These are phyloP conservation scores for Microcebus jonahi DNA, from an alignment of 2,113 vertebrate genomes.

Conservation along the genomic window DNA sequence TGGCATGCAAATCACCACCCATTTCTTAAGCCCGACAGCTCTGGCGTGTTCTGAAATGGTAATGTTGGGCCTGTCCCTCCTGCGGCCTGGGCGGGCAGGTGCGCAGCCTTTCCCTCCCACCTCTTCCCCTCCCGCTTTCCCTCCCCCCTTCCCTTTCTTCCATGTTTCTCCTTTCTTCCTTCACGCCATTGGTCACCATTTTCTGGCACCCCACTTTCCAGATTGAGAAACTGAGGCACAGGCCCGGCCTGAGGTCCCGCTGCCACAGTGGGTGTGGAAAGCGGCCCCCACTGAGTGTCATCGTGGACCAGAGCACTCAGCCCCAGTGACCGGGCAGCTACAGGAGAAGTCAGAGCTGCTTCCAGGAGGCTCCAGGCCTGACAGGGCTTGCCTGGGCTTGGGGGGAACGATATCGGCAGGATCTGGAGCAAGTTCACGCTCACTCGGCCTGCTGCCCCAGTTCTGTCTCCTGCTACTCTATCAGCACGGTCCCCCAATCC, in stretches of 20 bases:
- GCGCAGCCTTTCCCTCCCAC: too few relatives aligned
- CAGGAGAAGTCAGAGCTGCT: neutral
- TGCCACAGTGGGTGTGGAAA: neutral
- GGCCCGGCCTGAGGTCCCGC: neutral
- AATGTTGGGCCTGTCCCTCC: neutral
- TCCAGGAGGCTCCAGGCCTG: neutral
- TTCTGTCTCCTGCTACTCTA: neutral
- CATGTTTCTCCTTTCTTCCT: neutral
- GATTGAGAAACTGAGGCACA: neutral
- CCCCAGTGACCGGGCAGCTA: neutral
- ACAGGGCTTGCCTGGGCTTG: too few relatives aligned
- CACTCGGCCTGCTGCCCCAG: too few relatives aligned
- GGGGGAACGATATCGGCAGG: neutral
- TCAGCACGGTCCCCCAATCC: neutral
- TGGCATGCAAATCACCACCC: slow-evolving; percentile 51
- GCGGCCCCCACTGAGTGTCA: neutral
- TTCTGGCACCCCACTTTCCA: neutral
- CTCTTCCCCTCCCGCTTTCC: accelerated
- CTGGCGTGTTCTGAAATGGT: slow-evolving; percentile 45
- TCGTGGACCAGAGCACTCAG: neutral
- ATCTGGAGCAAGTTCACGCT: neutral
- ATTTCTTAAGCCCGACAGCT: slow-evolving; percentile 56
- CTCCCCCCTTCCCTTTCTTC: neutral
- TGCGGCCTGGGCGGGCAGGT: neutral
- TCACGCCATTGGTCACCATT: too few relatives aligned